These are phyloP conservation scores for Nothobranchius furzeri DNA, from an alignment of 2,113 vertebrate genomes.

Conservation along the genomic window DNA sequence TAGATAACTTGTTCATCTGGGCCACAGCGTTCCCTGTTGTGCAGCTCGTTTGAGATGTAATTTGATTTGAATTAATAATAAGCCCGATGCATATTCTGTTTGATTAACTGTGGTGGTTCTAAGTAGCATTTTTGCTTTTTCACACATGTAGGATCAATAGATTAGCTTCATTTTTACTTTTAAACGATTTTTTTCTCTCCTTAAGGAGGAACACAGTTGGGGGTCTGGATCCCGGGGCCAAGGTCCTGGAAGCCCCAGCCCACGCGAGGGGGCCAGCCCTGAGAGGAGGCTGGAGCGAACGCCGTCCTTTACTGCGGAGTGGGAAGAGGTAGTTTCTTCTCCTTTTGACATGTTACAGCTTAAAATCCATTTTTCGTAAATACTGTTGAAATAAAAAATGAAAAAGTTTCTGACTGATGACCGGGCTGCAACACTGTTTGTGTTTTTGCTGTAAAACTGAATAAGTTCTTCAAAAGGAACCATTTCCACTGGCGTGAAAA, in stretches of 20 bases:
- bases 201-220: conserved; percentile 84
- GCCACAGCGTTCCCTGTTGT: conserved; percentile 38
- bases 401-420: not conserved
- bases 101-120: conserved; percentile 42
- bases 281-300: conserved; percentile 88
- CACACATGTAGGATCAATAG: not conserved
- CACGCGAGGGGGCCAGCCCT: conserved; percentile 76
- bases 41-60: conserved; percentile 39
- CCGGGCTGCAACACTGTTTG: not conserved
- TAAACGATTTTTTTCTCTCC: not conserved
- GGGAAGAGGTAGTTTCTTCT: conserved; percentile 89
- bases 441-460: conserved; percentile 10
- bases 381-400: not conserved
- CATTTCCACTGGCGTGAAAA: conserved; percentile 1
- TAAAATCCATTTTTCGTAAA: not conserved
- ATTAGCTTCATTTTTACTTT: not conserved
- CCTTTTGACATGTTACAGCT: not conserved
- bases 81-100: conserved; percentile 52
- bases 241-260: conserved; percentile 62
- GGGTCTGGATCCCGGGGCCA: conserved; percentile 82
- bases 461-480: conserved; percentile 2
- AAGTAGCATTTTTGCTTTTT: not conserved
- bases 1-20: conserved; percentile 47
- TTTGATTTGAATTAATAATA: conserved; percentile 54
- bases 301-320: conserved; percentile 96